A percentile compares a stretch with the other conserved stretches of the same genome.
phyloP scores from a whole-genome alignment of 1,140 invertebrate species.

The Eriocheir sinensis region DNA sequence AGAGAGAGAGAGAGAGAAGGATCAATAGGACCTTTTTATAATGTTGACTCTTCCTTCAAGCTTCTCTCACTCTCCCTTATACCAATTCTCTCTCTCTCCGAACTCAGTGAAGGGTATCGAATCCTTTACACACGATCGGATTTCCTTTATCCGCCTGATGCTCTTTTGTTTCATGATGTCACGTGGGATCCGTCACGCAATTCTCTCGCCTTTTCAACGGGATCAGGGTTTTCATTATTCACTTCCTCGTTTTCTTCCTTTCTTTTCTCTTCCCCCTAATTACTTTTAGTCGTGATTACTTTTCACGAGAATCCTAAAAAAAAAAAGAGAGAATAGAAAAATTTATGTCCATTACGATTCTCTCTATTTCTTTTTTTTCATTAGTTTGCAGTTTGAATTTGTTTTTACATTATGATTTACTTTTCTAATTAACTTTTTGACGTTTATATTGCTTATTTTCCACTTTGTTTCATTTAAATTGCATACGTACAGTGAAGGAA shows the following conservation, averaged over 20 bases:
- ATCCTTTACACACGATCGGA: neutral
- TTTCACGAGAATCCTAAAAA: too few species aligned
- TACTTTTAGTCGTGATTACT: neutral
- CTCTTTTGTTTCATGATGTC: neutral
- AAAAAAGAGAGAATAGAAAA: neutral
- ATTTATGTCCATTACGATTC: neutral
- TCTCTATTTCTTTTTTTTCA: neutral
- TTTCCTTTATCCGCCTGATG: neutral
- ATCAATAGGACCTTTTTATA: neutral
- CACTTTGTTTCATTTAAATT: neutral
- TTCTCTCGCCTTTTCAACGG: neutral
- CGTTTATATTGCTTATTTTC: neutral
- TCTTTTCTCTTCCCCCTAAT: neutral
- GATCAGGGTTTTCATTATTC: too few species aligned
- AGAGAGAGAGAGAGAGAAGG: constrained; percentile 16
- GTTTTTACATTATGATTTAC: neutral
- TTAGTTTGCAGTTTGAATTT: neutral
- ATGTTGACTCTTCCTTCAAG: neutral
- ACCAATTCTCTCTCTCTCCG: neutral
- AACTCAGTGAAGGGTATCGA: too few species aligned
- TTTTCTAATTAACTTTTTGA: too few species aligned
- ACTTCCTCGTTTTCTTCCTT: too few species aligned
- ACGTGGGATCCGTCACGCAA: neutral
- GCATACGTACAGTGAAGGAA: too few species aligned
- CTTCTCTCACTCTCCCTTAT: neutral